Evolutionary conservation across 2,888 invertebrate genomes (phyloP).

Genomic region (Campoplex nolae): DNA sequence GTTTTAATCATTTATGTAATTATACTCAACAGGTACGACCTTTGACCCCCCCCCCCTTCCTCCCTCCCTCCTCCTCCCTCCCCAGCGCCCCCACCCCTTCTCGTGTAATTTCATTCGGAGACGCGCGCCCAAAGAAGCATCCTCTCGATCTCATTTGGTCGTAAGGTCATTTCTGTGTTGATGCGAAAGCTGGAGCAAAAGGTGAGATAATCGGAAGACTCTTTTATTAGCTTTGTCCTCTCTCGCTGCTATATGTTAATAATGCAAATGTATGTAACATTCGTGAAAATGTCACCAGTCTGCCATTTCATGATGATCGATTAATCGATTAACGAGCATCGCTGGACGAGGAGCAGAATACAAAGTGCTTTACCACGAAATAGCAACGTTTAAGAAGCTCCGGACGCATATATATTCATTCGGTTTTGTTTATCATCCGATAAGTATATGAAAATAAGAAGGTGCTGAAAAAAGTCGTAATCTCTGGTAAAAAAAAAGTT

Average conservation of each 20-base stretch:
- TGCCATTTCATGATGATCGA: slow-evolving; percentile 52
- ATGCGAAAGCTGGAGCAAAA: slow-evolving; percentile 35
- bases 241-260: slow-evolving; percentile 71
- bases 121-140: slow-evolving; percentile 9
- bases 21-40: slow-evolving; percentile 3
- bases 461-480: background rate
- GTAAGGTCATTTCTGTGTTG: slow-evolving; percentile 58
- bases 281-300: slow-evolving; percentile 78
- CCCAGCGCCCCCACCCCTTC: too few relatives aligned
- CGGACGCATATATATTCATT: slow-evolving; percentile 13
- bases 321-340: slow-evolving; percentile 65
- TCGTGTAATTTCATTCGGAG: slow-evolving; percentile 6
- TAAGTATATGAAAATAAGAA: slow-evolving; percentile 4
- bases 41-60: slow-evolving; percentile 18
- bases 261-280: slow-evolving; percentile 75
- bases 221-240: slow-evolving; percentile 4
- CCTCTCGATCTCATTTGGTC: slow-evolving; percentile 41
- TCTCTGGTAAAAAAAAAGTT: background rate
- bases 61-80: too few relatives aligned
- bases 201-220: slow-evolving; percentile 43
- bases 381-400: background rate
- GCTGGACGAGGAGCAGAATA: background rate
- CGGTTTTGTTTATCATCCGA: background rate
- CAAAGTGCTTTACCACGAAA: slow-evolving; percentile 16
- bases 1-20: background rate